These are phyloP conservation scores for Corythornis leucogaster DNA, from an alignment of 2,797 vertebrate genomes.

Conservation along the genomic window DNA sequence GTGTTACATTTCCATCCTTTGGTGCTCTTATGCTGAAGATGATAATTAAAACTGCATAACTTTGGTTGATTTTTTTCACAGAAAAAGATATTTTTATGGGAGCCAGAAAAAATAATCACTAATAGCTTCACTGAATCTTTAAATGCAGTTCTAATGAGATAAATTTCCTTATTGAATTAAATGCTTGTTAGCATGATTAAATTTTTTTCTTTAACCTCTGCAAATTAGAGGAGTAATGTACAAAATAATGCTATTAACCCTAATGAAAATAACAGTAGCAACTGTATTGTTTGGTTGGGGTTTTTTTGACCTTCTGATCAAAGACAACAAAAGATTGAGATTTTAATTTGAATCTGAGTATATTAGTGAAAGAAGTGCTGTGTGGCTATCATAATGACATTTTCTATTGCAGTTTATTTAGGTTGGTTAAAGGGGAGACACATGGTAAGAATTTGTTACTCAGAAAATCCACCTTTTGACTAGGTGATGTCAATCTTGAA, in stretches of 20 bases:
- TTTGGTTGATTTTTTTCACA: conserved; percentile 20
- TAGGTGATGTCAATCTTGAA: background rate
- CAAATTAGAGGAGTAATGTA: background rate
- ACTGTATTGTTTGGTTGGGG: background rate
- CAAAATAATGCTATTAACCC: background rate
- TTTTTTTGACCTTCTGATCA: background rate
- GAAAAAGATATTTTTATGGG: conserved; percentile 20
- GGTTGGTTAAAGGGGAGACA: background rate
- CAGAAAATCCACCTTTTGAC: background rate
- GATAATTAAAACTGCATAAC: conserved; percentile 27
- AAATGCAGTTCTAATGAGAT: conserved; percentile 6
- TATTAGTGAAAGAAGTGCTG: background rate
- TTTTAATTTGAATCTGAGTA: background rate
- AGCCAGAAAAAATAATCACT: conserved; percentile 14
- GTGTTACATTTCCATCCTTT: conserved; percentile 63
- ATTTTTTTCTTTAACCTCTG: background rate
- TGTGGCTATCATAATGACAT: background rate
- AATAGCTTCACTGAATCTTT: conserved; percentile 17
- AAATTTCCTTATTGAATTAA: background rate
- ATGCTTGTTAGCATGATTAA: background rate
- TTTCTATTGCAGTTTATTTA: background rate
- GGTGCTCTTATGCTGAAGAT: background rate
- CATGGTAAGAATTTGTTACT: fast-evolving
- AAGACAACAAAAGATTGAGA: background rate
- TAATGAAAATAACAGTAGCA: background rate